Evolutionary conservation across 2,113 vertebrate species (phyloP), one percentile per base, ranked within the genome.

Genomic region (Ptychochromis oligacanthus): DNA sequence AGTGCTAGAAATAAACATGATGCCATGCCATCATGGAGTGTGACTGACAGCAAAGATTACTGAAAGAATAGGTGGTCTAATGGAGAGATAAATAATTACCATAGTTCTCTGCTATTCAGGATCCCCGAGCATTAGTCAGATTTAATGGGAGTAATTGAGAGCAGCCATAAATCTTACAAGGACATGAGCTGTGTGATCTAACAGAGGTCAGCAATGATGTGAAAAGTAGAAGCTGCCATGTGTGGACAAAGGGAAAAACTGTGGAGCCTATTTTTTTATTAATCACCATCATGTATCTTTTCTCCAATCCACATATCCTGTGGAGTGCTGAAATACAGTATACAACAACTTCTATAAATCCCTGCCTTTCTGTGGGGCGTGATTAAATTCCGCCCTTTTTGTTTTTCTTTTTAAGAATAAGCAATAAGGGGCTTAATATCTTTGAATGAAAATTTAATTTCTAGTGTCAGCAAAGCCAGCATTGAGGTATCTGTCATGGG

Each of bases 321-420:
- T 72, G 17, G 20, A 14, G 46, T 72, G 46, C 26, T n/a, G 26
- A 72, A 72, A 54, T 54, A 31, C 46, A 52, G 43, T 70, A 70
- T 49, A 49, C 64, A 49, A 46, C 43, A 67, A 67, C 46, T 79
- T 59, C 55, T 59, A 55, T 65, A 77, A 56, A 64, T 80, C 59
- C 54, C 83, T 57, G 15, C 79, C 28, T 65, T 65, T 82, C 64
- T 61, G 85, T 70, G 62, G 76, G 84, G 60, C 36, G 31, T 80
- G 60, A 93, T 89, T 90, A 60, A 91, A 88, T 93, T 76, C 43
- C 38, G 22, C 38, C 24, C 31, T 83, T 85, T 80, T 61, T 67
- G 84, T 81, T 88, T 93, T 87, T 91, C 4, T 60, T 70, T 84
- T 49, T 46, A 57, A 86, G 38, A 86, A 88, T 40, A 79, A 49